Evolutionary conservation across 1,140 invertebrate species (phyloP).

Genomic region (Copidosoma floridanum): DNA sequence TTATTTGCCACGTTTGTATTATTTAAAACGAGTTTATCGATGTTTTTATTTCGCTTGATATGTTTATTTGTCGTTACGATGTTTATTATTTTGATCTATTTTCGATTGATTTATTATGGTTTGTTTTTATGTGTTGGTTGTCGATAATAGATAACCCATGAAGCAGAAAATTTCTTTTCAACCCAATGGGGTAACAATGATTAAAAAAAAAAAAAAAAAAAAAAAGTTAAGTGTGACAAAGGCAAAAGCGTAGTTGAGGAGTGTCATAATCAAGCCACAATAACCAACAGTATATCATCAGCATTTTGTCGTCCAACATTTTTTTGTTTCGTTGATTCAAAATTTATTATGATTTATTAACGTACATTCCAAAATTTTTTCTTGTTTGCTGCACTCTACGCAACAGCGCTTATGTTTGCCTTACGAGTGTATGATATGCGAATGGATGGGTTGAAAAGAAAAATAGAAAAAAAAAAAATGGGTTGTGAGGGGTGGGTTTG

Average conservation of each 20-base stretch:
- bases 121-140: not conserved
- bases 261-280: constrained; percentile 25
- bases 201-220: not conserved
- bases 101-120: not conserved
- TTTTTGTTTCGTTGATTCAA: too few relatives aligned
- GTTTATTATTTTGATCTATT: constrained; percentile 2
- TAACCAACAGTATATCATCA: constrained; percentile 28
- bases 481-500: not conserved
- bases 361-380: constrained; percentile 39
- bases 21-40: too few relatives aligned
- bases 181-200: not conserved
- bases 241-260: constrained; percentile 27
- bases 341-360: too few relatives aligned
- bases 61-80: constrained; percentile 3
- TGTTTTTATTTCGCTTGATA: too few relatives aligned
- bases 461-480: not conserved
- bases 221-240: constrained; percentile 9
- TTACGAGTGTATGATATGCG: constrained; percentile 28
- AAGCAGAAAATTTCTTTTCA: constrained; percentile 4
- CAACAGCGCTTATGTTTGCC: constrained; percentile 49
- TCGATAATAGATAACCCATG: not conserved
- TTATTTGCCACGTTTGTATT: not conserved
- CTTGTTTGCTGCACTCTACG: constrained; percentile 55
- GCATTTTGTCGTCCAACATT: constrained; percentile 14
- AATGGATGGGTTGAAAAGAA: not conserved